Conservation (phyloP, 2,113 vertebrate genomes). For the Apistogramma diplotaenia region DNA sequence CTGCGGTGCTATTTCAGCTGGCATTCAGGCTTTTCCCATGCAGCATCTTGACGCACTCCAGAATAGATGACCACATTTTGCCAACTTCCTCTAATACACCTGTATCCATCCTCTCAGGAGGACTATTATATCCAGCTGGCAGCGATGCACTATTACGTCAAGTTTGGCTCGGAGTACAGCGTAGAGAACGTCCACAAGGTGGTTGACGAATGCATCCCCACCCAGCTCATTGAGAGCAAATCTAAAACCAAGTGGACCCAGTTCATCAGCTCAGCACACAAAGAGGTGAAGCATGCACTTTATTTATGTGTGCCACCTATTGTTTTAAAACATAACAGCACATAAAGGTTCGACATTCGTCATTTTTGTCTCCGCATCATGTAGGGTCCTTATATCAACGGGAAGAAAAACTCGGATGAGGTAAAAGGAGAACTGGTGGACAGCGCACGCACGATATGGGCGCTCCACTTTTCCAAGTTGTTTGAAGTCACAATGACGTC, state of each 20-base stretch:
- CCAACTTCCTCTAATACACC: not conserved
- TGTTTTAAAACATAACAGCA: not conserved
- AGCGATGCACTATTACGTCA: slow-evolving; percentile 83
- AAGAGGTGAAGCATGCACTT: slow-evolving; percentile 73
- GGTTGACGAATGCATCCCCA: slow-evolving; percentile 81
- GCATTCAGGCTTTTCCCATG: too few species aligned
- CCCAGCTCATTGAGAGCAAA: slow-evolving; percentile 82
- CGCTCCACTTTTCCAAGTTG: slow-evolving; percentile 89
- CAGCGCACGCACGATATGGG: slow-evolving; percentile 82
- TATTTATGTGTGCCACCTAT: not conserved
- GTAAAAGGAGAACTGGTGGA: slow-evolving; percentile 84
- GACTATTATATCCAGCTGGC: slow-evolving; percentile 85
- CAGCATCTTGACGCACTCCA: too few species aligned
- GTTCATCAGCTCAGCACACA: slow-evolving; percentile 75
- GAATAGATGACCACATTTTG: not conserved
- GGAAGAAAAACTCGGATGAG: slow-evolving; percentile 29
- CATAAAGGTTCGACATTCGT: not conserved
- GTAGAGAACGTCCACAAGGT: slow-evolving; percentile 72
- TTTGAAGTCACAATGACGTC: slow-evolving; percentile 85
- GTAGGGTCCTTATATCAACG: slow-evolving; percentile 76
- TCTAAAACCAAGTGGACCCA: slow-evolving; percentile 81
- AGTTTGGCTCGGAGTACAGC: slow-evolving; percentile 70
- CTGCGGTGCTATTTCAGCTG: too few species aligned
- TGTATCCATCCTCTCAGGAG: slow-evolving; percentile 75
- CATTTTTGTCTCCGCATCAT: not conserved